These are phyloP conservation scores for Rosalia funebris DNA, from an alignment of 2,888 invertebrate species.

Conservation along the genomic window DNA sequence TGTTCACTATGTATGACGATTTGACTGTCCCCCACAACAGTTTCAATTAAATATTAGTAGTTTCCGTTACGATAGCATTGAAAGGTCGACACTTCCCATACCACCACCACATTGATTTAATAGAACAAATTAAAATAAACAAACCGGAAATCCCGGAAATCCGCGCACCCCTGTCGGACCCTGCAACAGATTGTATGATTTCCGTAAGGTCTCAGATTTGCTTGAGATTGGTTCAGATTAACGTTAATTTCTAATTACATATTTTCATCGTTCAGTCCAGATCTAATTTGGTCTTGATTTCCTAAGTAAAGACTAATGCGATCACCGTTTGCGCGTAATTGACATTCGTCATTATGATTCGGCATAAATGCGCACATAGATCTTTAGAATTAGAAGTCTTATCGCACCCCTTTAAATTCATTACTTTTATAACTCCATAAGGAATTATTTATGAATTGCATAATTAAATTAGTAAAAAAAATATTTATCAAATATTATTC, in stretches of 20 bases:
- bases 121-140: constrained; percentile 58
- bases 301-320: neutral
- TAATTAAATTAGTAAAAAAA: too few relatives aligned
- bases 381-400: too few relatives aligned
- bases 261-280: constrained; percentile 6
- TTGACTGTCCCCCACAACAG: too few relatives aligned
- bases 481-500: too few relatives aligned
- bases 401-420: too few relatives aligned
- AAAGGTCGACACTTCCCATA: constrained; percentile 5
- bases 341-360: neutral
- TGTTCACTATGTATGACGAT: too few relatives aligned
- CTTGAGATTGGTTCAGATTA: constrained; percentile 6
- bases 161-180: constrained; percentile 67
- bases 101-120: constrained; percentile 33
- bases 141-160: constrained; percentile 70
- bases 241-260: constrained; percentile 6
- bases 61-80: too few relatives aligned
- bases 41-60: too few relatives aligned
- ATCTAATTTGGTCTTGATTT: constrained; percentile 10
- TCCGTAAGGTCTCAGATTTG: constrained; percentile 1
- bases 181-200: constrained; percentile 64
- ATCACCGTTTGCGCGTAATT: constrained; percentile 1
- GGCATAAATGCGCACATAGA: neutral
- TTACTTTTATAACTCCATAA: too few relatives aligned
- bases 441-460: too few relatives aligned